phyloP scores from a whole-genome alignment of 2,888 invertebrate species.

The Agonopterix heracliana region DNA sequence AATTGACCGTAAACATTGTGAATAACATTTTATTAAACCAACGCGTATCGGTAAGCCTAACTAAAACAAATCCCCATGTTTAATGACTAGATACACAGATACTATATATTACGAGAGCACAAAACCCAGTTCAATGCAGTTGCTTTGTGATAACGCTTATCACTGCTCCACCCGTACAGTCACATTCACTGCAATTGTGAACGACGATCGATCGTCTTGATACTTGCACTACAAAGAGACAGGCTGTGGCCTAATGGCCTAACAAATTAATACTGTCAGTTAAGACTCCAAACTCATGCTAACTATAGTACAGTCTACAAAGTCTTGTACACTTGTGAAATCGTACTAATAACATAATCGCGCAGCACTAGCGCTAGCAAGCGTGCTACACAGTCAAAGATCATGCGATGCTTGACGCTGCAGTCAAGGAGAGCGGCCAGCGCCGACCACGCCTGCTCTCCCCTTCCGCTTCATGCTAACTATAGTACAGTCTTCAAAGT shows the following conservation, averaged over 20 bases:
- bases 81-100: background rate
- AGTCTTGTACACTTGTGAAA: no score
- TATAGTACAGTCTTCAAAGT: constrained; percentile 13
- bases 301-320: constrained; percentile 16
- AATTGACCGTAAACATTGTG: no score
- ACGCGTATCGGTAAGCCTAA: no score
- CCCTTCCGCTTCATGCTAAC: constrained; percentile 32
- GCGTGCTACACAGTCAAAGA: constrained; percentile 44
- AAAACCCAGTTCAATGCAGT: background rate
- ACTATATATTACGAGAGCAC: background rate
- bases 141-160: background rate
- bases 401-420: constrained; percentile 74
- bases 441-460: constrained; percentile 68
- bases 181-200: no score
- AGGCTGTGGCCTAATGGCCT: no score
- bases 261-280: no score
- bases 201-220: no score
- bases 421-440: constrained; percentile 76
- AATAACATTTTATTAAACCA: no score
- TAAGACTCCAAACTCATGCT: no score
- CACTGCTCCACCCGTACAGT: background rate
- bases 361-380: constrained; percentile 23
- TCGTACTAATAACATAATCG: no score
- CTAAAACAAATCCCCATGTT: no score
- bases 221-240: no score